phyloP scores from a whole-genome alignment of 2,888 invertebrate species.

The Cabera pusaria region DNA sequence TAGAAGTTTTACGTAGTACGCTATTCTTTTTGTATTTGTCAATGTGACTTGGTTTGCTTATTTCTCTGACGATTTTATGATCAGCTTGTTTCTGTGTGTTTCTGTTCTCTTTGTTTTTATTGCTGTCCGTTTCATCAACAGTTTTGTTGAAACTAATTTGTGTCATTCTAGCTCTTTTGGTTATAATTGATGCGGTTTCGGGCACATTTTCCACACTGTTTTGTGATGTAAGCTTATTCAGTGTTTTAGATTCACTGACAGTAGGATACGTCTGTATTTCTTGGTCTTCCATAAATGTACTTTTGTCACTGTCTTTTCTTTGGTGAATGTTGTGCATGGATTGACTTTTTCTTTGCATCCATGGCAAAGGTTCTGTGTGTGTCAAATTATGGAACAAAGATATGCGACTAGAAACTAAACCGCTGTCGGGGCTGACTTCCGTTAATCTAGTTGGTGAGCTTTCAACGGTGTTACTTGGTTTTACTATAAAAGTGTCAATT shows the following conservation, averaged over 20 bases:
- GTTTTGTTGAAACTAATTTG: constrained; percentile 44
- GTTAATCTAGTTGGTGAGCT: constrained; percentile 40
- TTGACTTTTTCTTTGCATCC: constrained; percentile 52
- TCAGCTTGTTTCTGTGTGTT: constrained; percentile 30
- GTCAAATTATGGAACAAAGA: constrained; percentile 71
- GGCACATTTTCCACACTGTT: constrained; percentile 21
- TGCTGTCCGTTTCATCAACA: constrained; percentile 42
- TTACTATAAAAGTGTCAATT: constrained; percentile 71
- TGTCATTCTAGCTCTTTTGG: constrained; percentile 51
- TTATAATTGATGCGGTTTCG: constrained; percentile 37
- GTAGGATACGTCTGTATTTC: constrained; percentile 18
- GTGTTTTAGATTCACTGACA: constrained; percentile 8
- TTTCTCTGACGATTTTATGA: constrained; percentile 36
- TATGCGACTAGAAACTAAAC: constrained; percentile 76
- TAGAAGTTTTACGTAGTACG: constrained; percentile 54
- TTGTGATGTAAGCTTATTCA: constrained; percentile 21
- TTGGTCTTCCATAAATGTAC: constrained; percentile 11
- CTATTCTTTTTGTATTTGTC: constrained; percentile 37
- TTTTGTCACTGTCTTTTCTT: constrained; percentile 44
- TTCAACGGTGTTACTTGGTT: constrained; percentile 49
- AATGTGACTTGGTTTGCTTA: constrained; percentile 36
- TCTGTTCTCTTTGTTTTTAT: constrained; percentile 10
- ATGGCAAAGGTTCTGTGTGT: constrained; percentile 58
- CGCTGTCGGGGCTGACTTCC: constrained; percentile 59
- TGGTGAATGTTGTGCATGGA: constrained; percentile 60